Evolutionary conservation across 2,888 invertebrate genomes (phyloP).

Genomic region (Entomobrya multifasciata): DNA sequence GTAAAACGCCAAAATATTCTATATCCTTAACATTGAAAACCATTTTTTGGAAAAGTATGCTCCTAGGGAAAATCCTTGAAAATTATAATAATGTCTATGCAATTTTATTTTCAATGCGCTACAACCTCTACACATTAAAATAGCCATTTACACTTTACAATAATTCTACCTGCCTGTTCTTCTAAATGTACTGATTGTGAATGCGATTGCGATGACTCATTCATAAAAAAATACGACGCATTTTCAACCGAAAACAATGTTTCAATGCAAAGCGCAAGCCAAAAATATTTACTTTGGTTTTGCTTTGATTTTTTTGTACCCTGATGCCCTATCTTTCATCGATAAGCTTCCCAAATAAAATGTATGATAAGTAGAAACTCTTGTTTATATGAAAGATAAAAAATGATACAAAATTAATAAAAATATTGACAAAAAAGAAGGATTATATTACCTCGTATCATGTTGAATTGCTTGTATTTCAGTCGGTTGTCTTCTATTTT

Average conservation of each 20-base stretch:
- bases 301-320: no score
- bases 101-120: neutral
- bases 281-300: no score
- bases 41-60: slow-evolving; percentile 1
- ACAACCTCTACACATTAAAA: no score
- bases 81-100: neutral
- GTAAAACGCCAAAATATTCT: neutral
- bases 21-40: neutral
- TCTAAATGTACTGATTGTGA: no score
- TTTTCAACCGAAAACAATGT: no score
- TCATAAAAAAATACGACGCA: no score
- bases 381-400: neutral
- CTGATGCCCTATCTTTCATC: no score
- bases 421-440: neutral
- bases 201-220: no score
- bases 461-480: neutral
- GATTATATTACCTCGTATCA: neutral
- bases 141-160: no score
- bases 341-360: no score
- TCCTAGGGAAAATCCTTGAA: slow-evolving; percentile 29
- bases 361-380: neutral
- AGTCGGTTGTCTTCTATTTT: neutral
- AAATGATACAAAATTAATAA: neutral
- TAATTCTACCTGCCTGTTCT: no score
- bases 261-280: no score